phyloP scores from a whole-genome alignment of 1,140 invertebrate species.

The Drosophila truncata region DNA sequence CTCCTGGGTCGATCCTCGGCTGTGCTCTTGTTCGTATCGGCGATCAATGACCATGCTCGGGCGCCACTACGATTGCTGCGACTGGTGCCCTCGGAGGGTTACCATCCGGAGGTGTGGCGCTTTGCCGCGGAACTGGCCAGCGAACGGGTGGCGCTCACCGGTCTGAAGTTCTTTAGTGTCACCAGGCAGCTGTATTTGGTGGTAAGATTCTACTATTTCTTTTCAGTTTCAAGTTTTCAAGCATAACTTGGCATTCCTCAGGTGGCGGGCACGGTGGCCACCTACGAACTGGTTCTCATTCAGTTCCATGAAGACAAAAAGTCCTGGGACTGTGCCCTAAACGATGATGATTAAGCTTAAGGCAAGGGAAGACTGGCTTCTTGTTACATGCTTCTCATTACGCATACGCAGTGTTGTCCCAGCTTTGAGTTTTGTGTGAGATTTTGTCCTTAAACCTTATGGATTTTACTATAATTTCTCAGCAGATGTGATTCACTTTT shows the following conservation, averaged over 20 bases:
- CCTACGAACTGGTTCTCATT: slow-evolving; percentile 88
- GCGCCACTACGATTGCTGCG: slow-evolving; percentile 86
- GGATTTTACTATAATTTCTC: no score
- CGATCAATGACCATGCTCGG: slow-evolving; percentile 88
- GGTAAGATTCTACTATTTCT: no score
- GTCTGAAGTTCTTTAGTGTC: slow-evolving; percentile 88
- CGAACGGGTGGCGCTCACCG: slow-evolving; percentile 87
- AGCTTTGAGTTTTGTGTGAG: background rate
- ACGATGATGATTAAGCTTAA: background rate
- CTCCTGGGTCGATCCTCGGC: slow-evolving; percentile 86
- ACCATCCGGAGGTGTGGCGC: slow-evolving; percentile 87
- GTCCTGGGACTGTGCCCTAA: slow-evolving; percentile 56
- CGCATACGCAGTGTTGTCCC: slow-evolving; percentile 14
- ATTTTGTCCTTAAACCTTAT: background rate
- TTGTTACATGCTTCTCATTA: background rate
- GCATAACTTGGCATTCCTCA: slow-evolving; percentile 38
- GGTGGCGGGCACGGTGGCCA: slow-evolving; percentile 88
- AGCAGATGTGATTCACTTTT: no score
- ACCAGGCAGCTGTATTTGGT: slow-evolving; percentile 88
- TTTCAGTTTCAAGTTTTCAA: no score
- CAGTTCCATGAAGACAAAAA: slow-evolving; percentile 82
- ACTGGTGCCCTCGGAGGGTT: slow-evolving; percentile 86
- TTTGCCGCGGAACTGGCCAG: slow-evolving; percentile 87
- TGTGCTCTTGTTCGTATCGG: slow-evolving; percentile 87
- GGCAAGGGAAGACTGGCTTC: background rate